These are phyloP conservation scores for Campaea margaritaria DNA, from an alignment of 2,888 invertebrate species.

Conservation along the genomic window DNA sequence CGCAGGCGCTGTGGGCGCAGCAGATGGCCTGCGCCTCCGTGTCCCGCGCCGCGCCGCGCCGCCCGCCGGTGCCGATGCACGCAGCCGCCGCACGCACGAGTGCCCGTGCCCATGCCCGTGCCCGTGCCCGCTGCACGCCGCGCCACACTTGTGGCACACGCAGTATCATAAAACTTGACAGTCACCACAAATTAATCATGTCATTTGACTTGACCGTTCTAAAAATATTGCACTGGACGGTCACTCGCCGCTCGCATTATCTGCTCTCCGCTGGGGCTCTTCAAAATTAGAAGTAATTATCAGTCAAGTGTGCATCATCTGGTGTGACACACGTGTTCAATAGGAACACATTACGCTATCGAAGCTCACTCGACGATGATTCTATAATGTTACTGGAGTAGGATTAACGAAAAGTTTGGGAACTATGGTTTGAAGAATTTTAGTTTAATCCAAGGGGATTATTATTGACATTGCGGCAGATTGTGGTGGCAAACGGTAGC, in stretches of 20 bases:
- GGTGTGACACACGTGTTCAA: constrained; percentile 5
- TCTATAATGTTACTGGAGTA: not conserved
- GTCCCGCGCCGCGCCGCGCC: no score
- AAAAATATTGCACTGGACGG: constrained; percentile 15
- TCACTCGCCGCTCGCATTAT: not conserved
- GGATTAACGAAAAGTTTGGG: not conserved
- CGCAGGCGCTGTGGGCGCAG: not conserved
- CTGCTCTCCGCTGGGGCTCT: constrained; percentile 1
- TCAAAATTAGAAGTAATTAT: constrained; percentile 8
- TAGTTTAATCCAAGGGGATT: no score
- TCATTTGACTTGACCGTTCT: constrained; percentile 27
- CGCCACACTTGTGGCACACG: constrained; percentile 15
- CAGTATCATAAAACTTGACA: constrained; percentile 20
- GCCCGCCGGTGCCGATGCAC: no score
- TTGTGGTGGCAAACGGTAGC: no score
- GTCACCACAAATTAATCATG: constrained; percentile 24
- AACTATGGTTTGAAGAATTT: no score
- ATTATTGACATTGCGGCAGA: no score
- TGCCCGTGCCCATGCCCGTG: not conserved
- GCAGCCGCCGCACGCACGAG: constrained; percentile 1
- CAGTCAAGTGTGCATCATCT: constrained; percentile 22
- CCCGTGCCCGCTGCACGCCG: not conserved
- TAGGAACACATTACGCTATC: not conserved
- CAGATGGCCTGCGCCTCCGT: constrained; percentile 10
- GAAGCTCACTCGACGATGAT: not conserved